phyloP scores from a whole-genome alignment of 2,113 vertebrate species.

The Podocnemis expansa region DNA sequence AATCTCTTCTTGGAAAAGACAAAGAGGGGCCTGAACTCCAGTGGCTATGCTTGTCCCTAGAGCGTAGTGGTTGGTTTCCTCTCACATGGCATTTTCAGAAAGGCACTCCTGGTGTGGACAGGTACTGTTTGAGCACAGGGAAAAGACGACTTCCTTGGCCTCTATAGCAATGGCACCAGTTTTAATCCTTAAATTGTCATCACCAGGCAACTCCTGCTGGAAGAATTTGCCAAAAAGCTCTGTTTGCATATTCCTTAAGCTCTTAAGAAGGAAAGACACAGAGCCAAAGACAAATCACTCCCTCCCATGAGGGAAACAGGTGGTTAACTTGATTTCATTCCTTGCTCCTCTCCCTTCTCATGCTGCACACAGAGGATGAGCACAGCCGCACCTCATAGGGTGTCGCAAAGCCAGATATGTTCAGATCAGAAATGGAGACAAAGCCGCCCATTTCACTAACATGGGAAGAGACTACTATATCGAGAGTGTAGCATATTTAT shows the following conservation, averaged over 20 bases:
- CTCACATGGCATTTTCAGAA: background rate
- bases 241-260: background rate
- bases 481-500: background rate
- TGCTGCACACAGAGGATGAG: background rate
- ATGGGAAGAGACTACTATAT: background rate
- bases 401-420: background rate
- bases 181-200: background rate
- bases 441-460: background rate
- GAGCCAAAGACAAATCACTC: background rate
- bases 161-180: background rate
- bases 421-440: background rate
- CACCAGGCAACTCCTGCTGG: background rate
- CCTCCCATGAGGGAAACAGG: background rate
- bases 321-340: too few species aligned
- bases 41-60: background rate
- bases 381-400: background rate
- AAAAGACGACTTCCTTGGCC: background rate
- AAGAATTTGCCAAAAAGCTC: background rate
- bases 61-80: slow-evolving; percentile 14
- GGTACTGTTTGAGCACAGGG: background rate
- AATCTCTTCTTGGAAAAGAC: slow-evolving; percentile 6
- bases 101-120: background rate
- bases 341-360: background rate
- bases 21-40: background rate
- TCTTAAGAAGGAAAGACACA: background rate